These are phyloP conservation scores for Cydia splendana DNA, from an alignment of 1,140 invertebrate species.

Conservation along the genomic window DNA sequence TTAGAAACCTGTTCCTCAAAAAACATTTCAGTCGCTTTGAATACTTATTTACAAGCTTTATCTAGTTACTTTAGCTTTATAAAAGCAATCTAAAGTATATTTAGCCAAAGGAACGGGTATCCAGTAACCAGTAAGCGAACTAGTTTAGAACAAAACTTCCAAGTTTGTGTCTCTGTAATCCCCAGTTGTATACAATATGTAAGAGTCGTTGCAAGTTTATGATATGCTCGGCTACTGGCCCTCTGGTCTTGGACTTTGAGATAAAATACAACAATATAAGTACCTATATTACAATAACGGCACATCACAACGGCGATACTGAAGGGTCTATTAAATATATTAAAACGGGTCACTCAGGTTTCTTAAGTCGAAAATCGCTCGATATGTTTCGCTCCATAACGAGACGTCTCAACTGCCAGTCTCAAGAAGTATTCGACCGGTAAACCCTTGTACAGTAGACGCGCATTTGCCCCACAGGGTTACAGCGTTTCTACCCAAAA, in stretches of 20 bases:
- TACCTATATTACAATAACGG: too few species aligned
- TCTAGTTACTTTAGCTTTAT: neutral
- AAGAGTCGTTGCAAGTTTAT: constrained; percentile 1
- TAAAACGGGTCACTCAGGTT: neutral
- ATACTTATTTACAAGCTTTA: too few species aligned
- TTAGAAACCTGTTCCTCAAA: too few species aligned
- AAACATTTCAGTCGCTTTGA: too few species aligned
- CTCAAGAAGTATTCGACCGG: too few species aligned
- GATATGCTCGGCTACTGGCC: neutral
- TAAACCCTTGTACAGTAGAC: neutral
- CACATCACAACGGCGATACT: neutral
- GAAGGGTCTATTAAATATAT: neutral
- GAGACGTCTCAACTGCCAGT: neutral
- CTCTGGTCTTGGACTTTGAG: neutral
- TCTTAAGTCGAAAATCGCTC: too few species aligned
- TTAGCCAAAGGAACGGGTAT: neutral
- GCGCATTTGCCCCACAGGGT: too few species aligned
- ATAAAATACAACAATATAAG: neutral
- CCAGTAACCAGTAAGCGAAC: constrained; percentile 8
- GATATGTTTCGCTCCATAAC: neutral
- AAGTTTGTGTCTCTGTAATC: neutral
- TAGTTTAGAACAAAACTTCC: constrained; percentile 6
- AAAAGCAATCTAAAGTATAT: constrained; percentile 13
- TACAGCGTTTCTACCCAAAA: too few species aligned
- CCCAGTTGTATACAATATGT: neutral